Base-by-base conservation (phyloP, 92 coral and sea anemone species). In the Palythoa grandis region DNA sequence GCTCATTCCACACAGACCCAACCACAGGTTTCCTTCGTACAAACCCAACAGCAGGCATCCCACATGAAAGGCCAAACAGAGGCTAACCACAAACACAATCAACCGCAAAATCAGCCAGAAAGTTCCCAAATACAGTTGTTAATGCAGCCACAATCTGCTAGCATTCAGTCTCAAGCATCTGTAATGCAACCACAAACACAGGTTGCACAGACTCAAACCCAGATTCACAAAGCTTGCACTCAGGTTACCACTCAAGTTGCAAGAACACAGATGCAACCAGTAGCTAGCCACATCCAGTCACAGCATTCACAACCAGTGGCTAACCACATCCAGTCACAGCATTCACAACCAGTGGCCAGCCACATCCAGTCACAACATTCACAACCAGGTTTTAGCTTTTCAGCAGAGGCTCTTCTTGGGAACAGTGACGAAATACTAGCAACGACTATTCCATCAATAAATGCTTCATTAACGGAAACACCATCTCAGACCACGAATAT, bases 391-490 rank as follows among this genome's bases (percentile, higher is more conserved):
- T 87, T 94, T 11, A 90, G 91, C 66, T 94, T 94, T 78, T 94
- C 98, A 19, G 94, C 98, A 0, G 95, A 94, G 88, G 89, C 98
- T 11, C 86, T 94, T 47, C 91, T 94, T 76, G 88, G 89, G 8
- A 76, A 91, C 70, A 92, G 91, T 7, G 98, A 94, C 8, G 95
- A 90, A 63, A 78, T 94, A 43, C 78, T 94, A 52, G 84, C 91
- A 52, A 94, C 82, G 17, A 85, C 93, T 70, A 95, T 87, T 11
- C 94, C 92, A 58, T 90, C 93, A 23, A 83, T 93, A 12, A 82
- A 88, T 17, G 60, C 89, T 1, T 79, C 91, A 11, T 87, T 78
- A 72, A 39, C 92, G 43, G 93, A 91, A n/a, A 87, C 24, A 4
- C 66, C 66, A 16, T 16, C 75, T 15, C 73, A 48, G 70, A 39